Conservation (phyloP, 2,113 vertebrate genomes). For the Calypte anna region DNA sequence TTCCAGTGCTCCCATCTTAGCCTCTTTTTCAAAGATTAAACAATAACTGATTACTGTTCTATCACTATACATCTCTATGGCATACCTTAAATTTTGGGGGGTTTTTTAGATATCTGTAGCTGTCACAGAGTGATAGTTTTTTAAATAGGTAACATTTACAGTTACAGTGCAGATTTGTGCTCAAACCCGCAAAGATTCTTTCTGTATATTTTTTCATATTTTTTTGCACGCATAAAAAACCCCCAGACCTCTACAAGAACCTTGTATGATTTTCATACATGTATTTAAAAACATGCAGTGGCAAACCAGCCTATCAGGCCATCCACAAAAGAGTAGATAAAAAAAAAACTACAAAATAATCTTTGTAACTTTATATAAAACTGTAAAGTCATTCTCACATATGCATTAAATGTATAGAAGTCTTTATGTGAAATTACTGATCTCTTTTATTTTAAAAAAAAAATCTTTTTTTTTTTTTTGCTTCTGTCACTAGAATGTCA, state of each 20-base stretch:
- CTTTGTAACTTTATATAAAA: background rate
- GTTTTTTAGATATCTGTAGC: background rate
- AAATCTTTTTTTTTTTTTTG: background rate
- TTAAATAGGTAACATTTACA: background rate
- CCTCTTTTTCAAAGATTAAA: background rate
- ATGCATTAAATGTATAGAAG: background rate
- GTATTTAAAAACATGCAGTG: background rate
- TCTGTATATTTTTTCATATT: background rate
- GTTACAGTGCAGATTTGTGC: background rate
- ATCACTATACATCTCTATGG: background rate
- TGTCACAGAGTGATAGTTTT: background rate
- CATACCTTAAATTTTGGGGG: background rate
- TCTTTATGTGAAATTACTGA: background rate
- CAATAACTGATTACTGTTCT: background rate
- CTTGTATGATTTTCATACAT: background rate
- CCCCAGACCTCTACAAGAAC: background rate
- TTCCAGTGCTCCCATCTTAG: background rate
- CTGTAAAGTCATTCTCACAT: background rate
- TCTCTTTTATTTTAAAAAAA: background rate
- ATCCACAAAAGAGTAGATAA: background rate
- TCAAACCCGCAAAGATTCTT: background rate
- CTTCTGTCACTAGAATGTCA: background rate
- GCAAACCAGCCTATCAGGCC: background rate
- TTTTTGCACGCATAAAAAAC: background rate
- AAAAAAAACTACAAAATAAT: background rate